A percentile compares a stretch with the other conserved stretches of the same genome.
Conservation (phyloP, 2,113 vertebrate genomes). For the Pycnonotus jocosus region DNA sequence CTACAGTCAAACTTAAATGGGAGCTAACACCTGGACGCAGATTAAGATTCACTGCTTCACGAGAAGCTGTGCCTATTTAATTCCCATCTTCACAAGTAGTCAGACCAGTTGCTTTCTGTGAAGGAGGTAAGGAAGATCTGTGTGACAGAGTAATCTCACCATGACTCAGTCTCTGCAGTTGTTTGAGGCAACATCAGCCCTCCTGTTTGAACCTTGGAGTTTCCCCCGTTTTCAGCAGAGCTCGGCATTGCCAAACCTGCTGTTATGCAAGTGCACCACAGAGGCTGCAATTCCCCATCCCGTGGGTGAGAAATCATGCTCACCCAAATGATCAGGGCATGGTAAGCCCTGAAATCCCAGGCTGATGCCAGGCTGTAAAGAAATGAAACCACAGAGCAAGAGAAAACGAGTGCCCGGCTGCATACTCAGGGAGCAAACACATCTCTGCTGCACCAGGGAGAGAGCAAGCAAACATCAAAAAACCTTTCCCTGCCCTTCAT, state of each 20-base stretch:
- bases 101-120: too few relatives aligned
- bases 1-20: neutral
- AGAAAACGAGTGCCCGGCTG: neutral
- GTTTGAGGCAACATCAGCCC: neutral
- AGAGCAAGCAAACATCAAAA: neutral
- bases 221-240: constrained; percentile 26
- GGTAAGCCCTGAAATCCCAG: neutral
- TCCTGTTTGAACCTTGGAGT: neutral
- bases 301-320: neutral
- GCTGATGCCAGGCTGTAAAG: neutral
- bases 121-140: neutral
- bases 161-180: neutral
- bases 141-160: neutral
- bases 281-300: neutral
- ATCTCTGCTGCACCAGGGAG: neutral
- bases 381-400: neutral
- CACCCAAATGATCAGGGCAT: neutral
- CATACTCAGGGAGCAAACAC: accelerated
- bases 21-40: neutral
- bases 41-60: neutral
- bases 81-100: neutral
- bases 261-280: neutral
- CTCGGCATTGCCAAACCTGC: constrained; percentile 7
- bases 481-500: neutral
- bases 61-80: neutral